These are phyloP conservation scores for Solen grandis DNA, from an alignment of 1,140 invertebrate genomes.

Conservation along the genomic window DNA sequence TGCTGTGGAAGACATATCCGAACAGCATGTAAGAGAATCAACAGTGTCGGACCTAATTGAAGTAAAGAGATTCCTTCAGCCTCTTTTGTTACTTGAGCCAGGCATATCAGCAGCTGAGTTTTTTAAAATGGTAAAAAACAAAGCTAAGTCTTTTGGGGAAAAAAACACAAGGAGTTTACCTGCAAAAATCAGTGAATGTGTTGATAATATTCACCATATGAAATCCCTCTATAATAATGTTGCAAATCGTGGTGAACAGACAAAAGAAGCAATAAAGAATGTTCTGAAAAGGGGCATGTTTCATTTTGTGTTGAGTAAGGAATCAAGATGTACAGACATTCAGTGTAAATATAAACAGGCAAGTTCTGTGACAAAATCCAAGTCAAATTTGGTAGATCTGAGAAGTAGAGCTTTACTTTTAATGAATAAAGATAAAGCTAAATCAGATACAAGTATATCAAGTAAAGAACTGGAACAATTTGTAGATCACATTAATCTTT, in stretches of 20 bases:
- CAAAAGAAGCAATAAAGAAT: slow-evolving; percentile 53
- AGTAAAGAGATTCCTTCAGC: slow-evolving; percentile 38
- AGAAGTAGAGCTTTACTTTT: slow-evolving; percentile 54
- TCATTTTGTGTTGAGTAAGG: not conserved
- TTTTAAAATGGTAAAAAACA: slow-evolving; percentile 17
- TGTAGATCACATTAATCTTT: slow-evolving; percentile 18
- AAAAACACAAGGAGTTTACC: slow-evolving; percentile 21
- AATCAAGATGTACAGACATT: not conserved
- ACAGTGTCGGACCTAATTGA: slow-evolving; percentile 55
- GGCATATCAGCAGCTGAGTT: not conserved
- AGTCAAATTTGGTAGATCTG: slow-evolving; percentile 30
- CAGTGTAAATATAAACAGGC: not conserved
- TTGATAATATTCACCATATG: slow-evolving; percentile 48
- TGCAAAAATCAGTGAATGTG: slow-evolving; percentile 43
- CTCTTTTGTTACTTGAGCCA: not conserved
- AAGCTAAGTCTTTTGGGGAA: not conserved
- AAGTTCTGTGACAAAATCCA: not conserved
- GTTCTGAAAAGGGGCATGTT: slow-evolving; percentile 3
- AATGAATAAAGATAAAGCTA: slow-evolving; percentile 32
- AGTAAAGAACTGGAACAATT: slow-evolving; percentile 21
- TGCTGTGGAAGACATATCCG: slow-evolving; percentile 59
- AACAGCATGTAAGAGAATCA: slow-evolving; percentile 52
- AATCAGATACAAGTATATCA: not conserved
- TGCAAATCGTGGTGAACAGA: slow-evolving; percentile 54
- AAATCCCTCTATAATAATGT: slow-evolving; percentile 56